Conservation (phyloP, 2,113 vertebrate genomes). For the Indicator maculatus region DNA sequence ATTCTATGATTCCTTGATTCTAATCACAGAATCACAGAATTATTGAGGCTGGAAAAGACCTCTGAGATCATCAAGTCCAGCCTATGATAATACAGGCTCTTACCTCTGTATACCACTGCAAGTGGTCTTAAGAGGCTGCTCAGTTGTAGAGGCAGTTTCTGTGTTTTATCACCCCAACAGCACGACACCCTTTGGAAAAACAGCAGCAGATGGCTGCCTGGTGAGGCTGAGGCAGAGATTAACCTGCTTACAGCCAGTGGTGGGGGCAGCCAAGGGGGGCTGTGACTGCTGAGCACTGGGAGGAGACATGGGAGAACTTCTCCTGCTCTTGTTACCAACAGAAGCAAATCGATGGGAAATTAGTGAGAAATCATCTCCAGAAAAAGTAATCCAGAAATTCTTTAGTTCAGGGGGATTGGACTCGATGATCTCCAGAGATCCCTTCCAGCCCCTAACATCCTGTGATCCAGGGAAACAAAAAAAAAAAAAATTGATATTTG, state of each 20-base stretch:
- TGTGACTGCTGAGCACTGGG: not conserved
- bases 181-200: not conserved
- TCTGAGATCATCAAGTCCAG: no score
- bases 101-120: not conserved
- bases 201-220: conserved; percentile 9
- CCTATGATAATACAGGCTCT: not conserved
- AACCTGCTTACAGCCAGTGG: not conserved
- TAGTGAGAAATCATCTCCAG: not conserved
- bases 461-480: not conserved
- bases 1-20: no score
- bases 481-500: not conserved
- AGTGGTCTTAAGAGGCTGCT: not conserved
- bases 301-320: not conserved
- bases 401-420: not conserved
- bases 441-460: no score
- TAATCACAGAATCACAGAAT: no score
- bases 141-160: not conserved
- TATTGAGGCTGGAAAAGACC: no score
- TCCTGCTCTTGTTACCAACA: fast-evolving
- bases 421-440: no score
- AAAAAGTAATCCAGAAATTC: not conserved
- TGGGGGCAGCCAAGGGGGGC: not conserved
- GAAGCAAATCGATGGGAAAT: not conserved
- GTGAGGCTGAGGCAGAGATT: conserved; percentile 2
- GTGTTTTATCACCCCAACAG: not conserved